Percentiles rank a stretch among this genome's conserved stretches.
phyloP scores from a whole-genome alignment of 2,888 invertebrate species.

The Chironomus riparius region DNA sequence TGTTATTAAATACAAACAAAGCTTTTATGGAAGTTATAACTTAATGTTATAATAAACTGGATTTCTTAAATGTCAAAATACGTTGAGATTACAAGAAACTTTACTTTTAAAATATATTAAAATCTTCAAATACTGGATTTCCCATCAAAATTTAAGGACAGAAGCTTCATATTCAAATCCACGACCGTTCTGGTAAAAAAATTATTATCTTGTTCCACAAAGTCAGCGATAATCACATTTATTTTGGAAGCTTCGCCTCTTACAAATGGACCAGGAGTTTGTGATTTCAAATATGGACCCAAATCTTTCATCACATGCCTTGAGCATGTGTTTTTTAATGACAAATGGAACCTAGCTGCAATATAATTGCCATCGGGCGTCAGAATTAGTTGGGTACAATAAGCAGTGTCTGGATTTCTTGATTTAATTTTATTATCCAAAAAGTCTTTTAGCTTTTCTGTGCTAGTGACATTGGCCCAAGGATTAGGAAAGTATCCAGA shows the following conservation, averaged over 20 bases:
- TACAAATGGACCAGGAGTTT: slow-evolving; percentile 45
- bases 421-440: slow-evolving; percentile 48
- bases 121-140: too few species aligned
- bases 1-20: too few species aligned
- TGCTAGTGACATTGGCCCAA: slow-evolving; percentile 65
- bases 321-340: slow-evolving; percentile 46
- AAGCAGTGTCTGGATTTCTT: slow-evolving; percentile 53
- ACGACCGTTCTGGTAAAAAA: slow-evolving; percentile 58
- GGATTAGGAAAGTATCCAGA: slow-evolving; percentile 62
- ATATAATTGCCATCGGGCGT: slow-evolving; percentile 61
- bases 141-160: slow-evolving; percentile 32
- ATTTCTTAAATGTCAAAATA: too few species aligned
- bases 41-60: too few species aligned
- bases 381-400: slow-evolving; percentile 72
- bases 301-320: slow-evolving; percentile 47
- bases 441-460: slow-evolving; percentile 50
- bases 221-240: slow-evolving; percentile 75
- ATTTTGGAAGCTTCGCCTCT: slow-evolving; percentile 32
- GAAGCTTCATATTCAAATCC: slow-evolving; percentile 51
- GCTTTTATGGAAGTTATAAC: too few species aligned
- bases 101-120: too few species aligned
- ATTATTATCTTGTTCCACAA: slow-evolving; percentile 56
- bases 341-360: slow-evolving; percentile 45
- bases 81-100: too few species aligned
- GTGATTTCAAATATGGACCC: slow-evolving; percentile 42